Evolutionary conservation across 2,888 invertebrate species (phyloP).

Genomic region (Antheraea assamensis): DNA sequence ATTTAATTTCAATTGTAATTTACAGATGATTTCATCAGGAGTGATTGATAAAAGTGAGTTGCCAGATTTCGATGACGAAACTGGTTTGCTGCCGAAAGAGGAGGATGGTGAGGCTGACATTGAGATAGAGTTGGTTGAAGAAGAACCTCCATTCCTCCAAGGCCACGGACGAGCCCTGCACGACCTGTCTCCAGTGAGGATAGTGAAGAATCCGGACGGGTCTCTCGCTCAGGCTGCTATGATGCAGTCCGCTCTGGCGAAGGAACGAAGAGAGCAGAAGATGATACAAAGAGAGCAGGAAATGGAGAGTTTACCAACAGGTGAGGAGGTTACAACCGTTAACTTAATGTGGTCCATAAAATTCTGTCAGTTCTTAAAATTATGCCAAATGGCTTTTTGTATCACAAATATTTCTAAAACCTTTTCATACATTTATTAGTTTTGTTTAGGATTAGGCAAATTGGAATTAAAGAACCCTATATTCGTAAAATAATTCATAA

Average conservation of each 20-base stretch:
- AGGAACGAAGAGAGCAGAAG: constrained; percentile 97
- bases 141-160: constrained; percentile 97
- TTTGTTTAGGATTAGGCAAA: no score
- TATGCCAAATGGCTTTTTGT: no score
- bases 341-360: no score
- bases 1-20: neutral
- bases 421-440: no score
- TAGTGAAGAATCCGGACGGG: constrained; percentile 99
- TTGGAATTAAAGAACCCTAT: no score
- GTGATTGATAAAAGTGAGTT: constrained; percentile 96
- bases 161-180: constrained; percentile 96
- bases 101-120: constrained; percentile 98
- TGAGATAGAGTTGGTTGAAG: constrained; percentile 99
- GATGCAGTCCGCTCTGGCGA: constrained; percentile 99
- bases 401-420: no score
- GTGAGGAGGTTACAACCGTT: no score
- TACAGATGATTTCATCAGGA: constrained; percentile 94
- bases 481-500: constrained; percentile 42
- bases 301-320: constrained; percentile 91
- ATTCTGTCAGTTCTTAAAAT: no score
- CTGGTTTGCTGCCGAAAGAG: constrained; percentile 94
- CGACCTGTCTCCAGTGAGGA: constrained; percentile 96
- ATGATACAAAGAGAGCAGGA: constrained; percentile 97
- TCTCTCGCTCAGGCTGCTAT: constrained; percentile 99
- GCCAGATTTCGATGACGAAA: constrained; percentile 99